phyloP scores from a whole-genome alignment of 1,140 invertebrate genomes.

The Nautilus pompilius region DNA sequence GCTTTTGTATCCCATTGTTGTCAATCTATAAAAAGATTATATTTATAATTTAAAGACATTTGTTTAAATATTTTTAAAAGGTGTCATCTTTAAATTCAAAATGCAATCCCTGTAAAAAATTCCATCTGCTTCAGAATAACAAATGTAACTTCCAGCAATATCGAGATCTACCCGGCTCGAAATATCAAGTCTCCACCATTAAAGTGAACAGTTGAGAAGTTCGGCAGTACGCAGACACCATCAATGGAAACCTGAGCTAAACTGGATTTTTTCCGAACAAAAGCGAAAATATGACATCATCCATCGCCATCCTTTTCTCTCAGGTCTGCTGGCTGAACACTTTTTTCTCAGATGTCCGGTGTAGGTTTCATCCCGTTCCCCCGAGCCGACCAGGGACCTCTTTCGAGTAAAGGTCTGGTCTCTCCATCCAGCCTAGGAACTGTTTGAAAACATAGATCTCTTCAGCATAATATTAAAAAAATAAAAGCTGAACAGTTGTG shows the following conservation, averaged over 20 bases:
- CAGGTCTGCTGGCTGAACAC: too few relatives aligned
- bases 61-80: neutral
- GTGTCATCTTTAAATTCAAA: neutral
- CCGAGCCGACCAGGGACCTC: too few relatives aligned
- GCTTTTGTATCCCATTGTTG: conserved; percentile 24
- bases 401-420: neutral
- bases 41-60: neutral
- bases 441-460: neutral
- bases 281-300: too few relatives aligned
- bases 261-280: too few relatives aligned
- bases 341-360: too few relatives aligned
- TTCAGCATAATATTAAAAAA: neutral
- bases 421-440: neutral
- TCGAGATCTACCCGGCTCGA: neutral
- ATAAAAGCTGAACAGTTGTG: neutral
- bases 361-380: too few relatives aligned
- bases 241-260: too few relatives aligned
- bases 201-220: neutral
- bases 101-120: neutral
- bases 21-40: conserved; percentile 27
- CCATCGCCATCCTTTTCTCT: too few relatives aligned
- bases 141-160: neutral
- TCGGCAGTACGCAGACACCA: too few relatives aligned
- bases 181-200: neutral
- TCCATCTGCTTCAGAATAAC: neutral